These are phyloP conservation scores for Argyrosomus regius DNA, from an alignment of 2,797 vertebrate genomes.

Conservation along the genomic window DNA sequence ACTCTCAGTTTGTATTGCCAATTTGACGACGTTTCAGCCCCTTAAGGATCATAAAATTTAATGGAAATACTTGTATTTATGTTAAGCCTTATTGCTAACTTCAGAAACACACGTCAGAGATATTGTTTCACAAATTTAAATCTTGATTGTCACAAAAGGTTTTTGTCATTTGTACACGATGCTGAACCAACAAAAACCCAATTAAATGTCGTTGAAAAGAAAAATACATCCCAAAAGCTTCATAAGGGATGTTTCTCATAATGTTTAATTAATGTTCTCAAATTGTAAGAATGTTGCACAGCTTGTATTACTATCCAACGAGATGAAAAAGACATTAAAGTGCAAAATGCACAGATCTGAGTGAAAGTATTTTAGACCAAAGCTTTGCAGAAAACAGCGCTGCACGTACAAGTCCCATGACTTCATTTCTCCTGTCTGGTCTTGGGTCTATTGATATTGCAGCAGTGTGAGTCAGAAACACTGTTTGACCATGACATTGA, in stretches of 20 bases:
- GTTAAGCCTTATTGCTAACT: neutral
- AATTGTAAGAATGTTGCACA: neutral
- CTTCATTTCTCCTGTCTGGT: neutral
- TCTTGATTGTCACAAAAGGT: neutral
- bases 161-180: neutral
- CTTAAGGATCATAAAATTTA: neutral
- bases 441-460: neutral
- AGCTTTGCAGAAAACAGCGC: neutral
- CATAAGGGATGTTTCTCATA: neutral
- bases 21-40: conserved; percentile 19
- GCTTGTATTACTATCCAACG: neutral
- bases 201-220: too few species aligned
- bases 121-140: neutral
- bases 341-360: neutral
- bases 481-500: conserved; percentile 21
- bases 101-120: neutral
- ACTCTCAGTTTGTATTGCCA: conserved; percentile 10
- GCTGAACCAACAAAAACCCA: too few species aligned
- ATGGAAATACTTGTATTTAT: conserved; percentile 25
- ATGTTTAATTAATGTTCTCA: neutral
- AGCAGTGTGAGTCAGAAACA: conserved; percentile 9
- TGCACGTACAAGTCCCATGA: neutral
- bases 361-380: neutral
- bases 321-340: neutral
- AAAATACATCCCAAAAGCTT: too few species aligned